phyloP scores from a whole-genome alignment of 2,113 vertebrate genomes.

The Ploceus nigricollis region DNA sequence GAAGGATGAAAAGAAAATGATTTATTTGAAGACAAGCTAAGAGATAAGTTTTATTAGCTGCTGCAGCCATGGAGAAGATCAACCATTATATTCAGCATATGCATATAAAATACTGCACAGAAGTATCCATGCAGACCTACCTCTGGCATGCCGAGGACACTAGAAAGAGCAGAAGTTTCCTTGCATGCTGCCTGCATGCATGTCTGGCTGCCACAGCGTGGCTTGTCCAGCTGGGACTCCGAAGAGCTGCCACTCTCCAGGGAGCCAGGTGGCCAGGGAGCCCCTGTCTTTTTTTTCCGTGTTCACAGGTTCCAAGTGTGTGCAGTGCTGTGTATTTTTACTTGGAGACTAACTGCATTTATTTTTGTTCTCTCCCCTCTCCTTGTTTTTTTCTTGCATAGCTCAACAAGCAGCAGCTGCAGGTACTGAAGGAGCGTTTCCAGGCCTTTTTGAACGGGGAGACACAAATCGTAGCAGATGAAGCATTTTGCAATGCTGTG shows the following conservation, averaged over 20 bases:
- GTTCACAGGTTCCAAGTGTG: background rate
- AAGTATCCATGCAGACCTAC: background rate
- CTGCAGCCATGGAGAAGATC: background rate
- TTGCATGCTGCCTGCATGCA: rapidly evolving
- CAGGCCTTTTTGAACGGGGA: conserved; percentile 92
- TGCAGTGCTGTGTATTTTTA: background rate
- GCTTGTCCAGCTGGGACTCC: background rate
- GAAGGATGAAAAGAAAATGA: background rate
- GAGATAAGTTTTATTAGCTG: background rate
- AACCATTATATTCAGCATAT: background rate
- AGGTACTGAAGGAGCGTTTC: conserved; percentile 88
- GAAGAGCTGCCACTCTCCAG: background rate
- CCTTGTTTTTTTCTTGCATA: conserved; percentile 35
- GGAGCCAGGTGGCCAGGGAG: background rate
- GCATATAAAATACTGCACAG: background rate
- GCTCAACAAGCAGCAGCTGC: conserved; percentile 95
- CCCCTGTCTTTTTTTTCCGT: background rate
- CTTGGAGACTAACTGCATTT: background rate
- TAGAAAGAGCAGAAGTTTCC: background rate
- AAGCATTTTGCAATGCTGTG: conserved; percentile 96
- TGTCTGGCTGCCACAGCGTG: background rate
- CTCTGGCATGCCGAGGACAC: background rate
- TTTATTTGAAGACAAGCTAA: background rate
- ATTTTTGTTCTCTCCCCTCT: background rate
- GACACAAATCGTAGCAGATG: conserved; percentile 91